A percentile compares a stretch with the other conserved stretches of the same genome.
Evolutionary conservation across 2,113 vertebrate species (phyloP).

Genomic region (Calidris pygmaea): DNA sequence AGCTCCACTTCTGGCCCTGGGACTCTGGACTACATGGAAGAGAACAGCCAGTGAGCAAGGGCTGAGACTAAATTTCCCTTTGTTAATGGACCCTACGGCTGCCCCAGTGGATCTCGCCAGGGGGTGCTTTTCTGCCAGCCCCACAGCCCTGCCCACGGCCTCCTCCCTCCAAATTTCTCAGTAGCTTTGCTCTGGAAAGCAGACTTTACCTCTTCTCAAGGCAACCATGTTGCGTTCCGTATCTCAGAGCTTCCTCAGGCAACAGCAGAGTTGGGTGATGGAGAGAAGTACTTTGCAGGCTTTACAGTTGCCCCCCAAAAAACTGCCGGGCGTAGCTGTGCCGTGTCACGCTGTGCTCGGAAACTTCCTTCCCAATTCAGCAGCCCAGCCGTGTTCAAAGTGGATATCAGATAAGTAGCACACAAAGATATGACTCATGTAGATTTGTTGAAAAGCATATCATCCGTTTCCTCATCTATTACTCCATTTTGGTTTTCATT

Average conservation of each 20-base stretch:
- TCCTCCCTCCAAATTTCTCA: neutral
- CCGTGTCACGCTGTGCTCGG: rapidly evolving
- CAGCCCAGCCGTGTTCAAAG: rapidly evolving
- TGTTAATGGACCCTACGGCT: neutral
- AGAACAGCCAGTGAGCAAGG: neutral
- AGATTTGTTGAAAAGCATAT: neutral
- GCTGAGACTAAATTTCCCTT: neutral
- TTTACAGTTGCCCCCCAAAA: neutral
- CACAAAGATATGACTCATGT: rapidly evolving
- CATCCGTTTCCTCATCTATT: neutral
- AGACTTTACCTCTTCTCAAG: neutral
- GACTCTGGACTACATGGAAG: neutral
- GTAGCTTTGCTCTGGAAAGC: neutral
- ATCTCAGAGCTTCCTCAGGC: neutral
- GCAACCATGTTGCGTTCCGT: neutral
- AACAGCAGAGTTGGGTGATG: neutral
- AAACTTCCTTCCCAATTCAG: rapidly evolving
- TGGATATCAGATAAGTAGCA: neutral
- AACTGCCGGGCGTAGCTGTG: neutral
- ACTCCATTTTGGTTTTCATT: neutral
- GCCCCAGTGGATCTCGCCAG: neutral
- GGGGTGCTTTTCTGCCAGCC: neutral
- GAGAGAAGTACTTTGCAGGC: neutral
- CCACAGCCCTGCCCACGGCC: neutral
- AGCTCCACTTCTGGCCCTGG: neutral